Evolutionary conservation across 2,113 vertebrate species (phyloP), one percentile per base, ranked within the genome.

Genomic region (Actinemys pallida): DNA sequence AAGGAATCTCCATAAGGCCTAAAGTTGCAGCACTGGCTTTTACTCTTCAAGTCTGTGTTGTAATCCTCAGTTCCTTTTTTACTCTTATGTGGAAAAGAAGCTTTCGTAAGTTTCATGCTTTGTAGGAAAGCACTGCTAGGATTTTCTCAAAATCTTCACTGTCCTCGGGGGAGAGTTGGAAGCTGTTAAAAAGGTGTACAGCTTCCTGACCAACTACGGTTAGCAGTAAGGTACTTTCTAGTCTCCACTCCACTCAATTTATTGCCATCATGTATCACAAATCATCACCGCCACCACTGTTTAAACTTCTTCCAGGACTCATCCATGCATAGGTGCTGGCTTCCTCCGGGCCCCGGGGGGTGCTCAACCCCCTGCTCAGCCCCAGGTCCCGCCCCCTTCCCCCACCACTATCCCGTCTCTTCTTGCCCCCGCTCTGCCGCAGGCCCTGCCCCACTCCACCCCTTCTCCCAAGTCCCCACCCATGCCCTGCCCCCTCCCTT

Each of bases 131-230:
- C 14, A 16, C 12, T 65, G 59, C 14, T 65, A 65, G 35, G 27
- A 35, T 31, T 65, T 65, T 35, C 6, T 65, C 6, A 35, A 35
- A 65, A 65, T 65, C 31, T 35, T 65, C 29, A 35, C 29, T 65
- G 29, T 17, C 31, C 13, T 65, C 29, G 35, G 29, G 6, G 59
- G 59, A 35, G 31, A 65, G 13, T 42, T 79, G 29, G 24, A 24
- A 8, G 7, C 2, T 42, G 81, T 54, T 83, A 49, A 16, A 22
- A 10, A 24, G 12, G 35, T 90, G 5, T 13, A 14, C 4, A 19
- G 12, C 2, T 90, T 1, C 1, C 1, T n/a, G 24, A 86, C 3
- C 2, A 5, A 24, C 2, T 90, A 31, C 10, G 47, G 35, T 31
- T 82, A 84, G 25, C 11, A 54, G 39, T 87, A 39, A 25, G 31